These are phyloP conservation scores for Ciconia stormi DNA, from an alignment of 2,113 vertebrate species.

Conservation along the genomic window DNA sequence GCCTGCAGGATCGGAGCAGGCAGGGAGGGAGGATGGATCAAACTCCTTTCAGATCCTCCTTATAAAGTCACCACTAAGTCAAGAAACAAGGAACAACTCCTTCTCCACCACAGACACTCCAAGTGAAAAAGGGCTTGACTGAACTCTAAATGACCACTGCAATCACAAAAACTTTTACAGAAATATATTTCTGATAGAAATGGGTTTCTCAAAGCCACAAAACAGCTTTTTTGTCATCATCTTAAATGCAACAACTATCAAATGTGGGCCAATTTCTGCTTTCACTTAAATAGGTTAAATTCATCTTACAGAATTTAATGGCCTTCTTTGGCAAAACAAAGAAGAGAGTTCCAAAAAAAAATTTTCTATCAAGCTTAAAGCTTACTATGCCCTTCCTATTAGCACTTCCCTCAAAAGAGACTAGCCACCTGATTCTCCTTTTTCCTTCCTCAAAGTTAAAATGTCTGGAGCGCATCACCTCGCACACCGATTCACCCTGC, in stretches of 20 bases:
- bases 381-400: neutral
- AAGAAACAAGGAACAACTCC: neutral
- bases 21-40: neutral
- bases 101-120: accelerated
- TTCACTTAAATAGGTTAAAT: neutral
- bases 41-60: neutral
- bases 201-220: neutral
- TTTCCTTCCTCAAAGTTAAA: neutral
- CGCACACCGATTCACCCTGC: neutral
- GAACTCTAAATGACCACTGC: neutral
- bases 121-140: neutral
- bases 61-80: neutral
- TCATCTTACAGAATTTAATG: neutral
- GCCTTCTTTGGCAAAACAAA: neutral
- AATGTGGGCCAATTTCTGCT: neutral
- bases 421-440: neutral
- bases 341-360: neutral
- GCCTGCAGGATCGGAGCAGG: neutral
- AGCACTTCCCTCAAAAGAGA: neutral
- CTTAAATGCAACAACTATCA: neutral
- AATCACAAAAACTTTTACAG: neutral
- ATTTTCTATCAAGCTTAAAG: neutral
- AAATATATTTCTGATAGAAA: neutral
- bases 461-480: accelerated
- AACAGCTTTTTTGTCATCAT: neutral